Evolutionary conservation across 2,888 invertebrate species (phyloP).

Genomic region (Plagiodera versicolora): DNA sequence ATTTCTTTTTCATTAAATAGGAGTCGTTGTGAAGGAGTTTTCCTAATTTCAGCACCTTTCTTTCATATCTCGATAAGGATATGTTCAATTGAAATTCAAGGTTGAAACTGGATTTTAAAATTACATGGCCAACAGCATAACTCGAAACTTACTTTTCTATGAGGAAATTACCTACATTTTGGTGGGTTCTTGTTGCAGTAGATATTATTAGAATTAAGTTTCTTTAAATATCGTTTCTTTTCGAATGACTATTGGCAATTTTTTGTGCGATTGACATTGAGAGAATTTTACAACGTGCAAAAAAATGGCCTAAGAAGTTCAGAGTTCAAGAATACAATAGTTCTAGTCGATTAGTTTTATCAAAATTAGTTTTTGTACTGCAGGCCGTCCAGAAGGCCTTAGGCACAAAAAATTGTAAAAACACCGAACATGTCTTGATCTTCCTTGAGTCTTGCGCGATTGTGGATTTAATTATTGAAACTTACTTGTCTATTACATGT

Average conservation of each 20-base stretch:
- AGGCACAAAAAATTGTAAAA: conserved; percentile 44
- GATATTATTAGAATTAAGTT: conserved; percentile 11
- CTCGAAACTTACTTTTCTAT: conserved; percentile 20
- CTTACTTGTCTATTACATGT: conserved; percentile 53
- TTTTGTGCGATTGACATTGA: conserved; percentile 3
- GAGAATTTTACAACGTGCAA: conserved; percentile 30
- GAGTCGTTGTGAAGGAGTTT: conserved; percentile 4
- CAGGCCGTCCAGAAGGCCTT: conserved; percentile 44
- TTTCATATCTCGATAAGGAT: conserved; percentile 45
- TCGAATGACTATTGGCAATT: neutral
- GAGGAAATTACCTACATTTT: conserved; percentile 23
- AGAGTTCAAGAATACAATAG: conserved; percentile 43
- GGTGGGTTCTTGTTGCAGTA: conserved; percentile 22
- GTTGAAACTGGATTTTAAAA: conserved; percentile 20
- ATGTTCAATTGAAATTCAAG: conserved; percentile 41
- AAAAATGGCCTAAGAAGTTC: conserved; percentile 50
- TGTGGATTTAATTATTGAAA: conserved; percentile 49
- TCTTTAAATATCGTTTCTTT: neutral
- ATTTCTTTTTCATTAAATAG: too few species aligned
- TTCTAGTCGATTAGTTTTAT: conserved; percentile 45
- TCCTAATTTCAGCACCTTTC: conserved; percentile 40
- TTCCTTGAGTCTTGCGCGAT: conserved; percentile 53
- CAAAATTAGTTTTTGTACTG: conserved; percentile 37
- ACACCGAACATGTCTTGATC: conserved; percentile 52
- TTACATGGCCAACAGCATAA: conserved; percentile 22